Evolutionary conservation across 2,888 invertebrate genomes (phyloP), one percentile per base, ranked within the genome.

Genomic region (Pristionchus maxplancki): DNA sequence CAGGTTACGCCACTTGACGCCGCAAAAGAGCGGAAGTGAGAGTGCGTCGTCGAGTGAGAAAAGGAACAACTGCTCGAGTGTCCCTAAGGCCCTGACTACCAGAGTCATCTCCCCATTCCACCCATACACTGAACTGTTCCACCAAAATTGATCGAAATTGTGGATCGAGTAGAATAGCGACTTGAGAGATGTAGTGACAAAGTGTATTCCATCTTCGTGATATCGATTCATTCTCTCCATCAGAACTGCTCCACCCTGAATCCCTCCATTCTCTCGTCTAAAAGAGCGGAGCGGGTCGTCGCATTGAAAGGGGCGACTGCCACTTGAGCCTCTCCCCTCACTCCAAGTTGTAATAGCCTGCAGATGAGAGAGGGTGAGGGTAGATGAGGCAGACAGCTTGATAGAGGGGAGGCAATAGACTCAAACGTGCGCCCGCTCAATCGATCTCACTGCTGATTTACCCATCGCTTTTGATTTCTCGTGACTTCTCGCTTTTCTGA

Each of bases 341-440:
- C 78, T 78, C 78, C 78, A 78, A 78, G 78, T 78, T 78, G 78
- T 78, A 78, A 78, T 78, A 48, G 44, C 78, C 40, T 74, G 64
- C 31, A 34, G 37, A 37, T 71, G 71, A 71, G 71, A 37, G 71
- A 71, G 71, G 34, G 15, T 37, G 28, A n/a, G 34, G 34, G 11
- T 15, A 11, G 67, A 34, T 6, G 31, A 67, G 71, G 58, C 24
- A 58, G 58, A 58, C 58, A 58, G 58, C 58, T 58, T 58, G 58
- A 71, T 31, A 71, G 37, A 71, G 71, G 17, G 71, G 28, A 17
- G 64, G 37, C 4, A 37, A 37, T 13, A 1, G 71, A 71, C 71
- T 71, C 71, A 71, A 71, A 71, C 71, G 71, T 71, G 71, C 71
- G 11, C 0, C 28, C 31, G 31, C 31, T 34, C 71, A 20, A 71